Evolutionary conservation across 2,113 vertebrate genomes (phyloP).

Genomic region (Vimba vimba): DNA sequence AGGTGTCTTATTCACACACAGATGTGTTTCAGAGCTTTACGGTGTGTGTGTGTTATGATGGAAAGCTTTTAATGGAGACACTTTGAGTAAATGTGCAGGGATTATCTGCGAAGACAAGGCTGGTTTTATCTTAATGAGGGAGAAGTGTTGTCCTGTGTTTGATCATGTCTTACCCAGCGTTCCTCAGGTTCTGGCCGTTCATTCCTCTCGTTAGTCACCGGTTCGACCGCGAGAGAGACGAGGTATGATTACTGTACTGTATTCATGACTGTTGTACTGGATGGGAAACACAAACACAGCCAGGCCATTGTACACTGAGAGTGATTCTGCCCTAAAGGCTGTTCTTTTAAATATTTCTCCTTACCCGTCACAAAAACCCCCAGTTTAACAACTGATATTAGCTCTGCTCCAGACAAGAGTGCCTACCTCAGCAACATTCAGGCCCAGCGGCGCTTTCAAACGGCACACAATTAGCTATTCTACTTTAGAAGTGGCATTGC

Average conservation of each 20-base stretch:
- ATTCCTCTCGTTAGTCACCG: constrained; percentile 70
- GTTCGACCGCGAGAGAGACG: too few species aligned
- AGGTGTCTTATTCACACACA: constrained; percentile 63
- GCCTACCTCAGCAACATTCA: neutral
- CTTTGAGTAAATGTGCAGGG: constrained; percentile 75
- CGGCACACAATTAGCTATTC: neutral
- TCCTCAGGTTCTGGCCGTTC: constrained; percentile 57
- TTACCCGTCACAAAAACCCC: constrained; percentile 26
- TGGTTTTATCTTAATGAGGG: constrained; percentile 69
- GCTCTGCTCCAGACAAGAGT: constrained; percentile 45
- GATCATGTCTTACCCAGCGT: constrained; percentile 65
- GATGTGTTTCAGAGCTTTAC: constrained; percentile 62
- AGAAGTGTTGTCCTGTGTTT: constrained; percentile 67
- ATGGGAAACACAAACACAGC: constrained; percentile 30
- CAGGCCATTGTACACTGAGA: neutral
- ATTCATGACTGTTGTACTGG: neutral
- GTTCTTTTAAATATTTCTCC: constrained; percentile 7
- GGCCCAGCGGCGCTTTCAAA: neutral
- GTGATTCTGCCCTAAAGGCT: neutral
- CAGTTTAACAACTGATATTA: constrained; percentile 62
- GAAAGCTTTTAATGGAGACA: constrained; percentile 70
- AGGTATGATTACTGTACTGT: neutral
- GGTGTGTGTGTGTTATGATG: neutral
- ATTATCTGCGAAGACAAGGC: constrained; percentile 76
- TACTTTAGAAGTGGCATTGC: neutral